Conservation (phyloP, 2,113 vertebrate species). For the Python bivittatus region DNA sequence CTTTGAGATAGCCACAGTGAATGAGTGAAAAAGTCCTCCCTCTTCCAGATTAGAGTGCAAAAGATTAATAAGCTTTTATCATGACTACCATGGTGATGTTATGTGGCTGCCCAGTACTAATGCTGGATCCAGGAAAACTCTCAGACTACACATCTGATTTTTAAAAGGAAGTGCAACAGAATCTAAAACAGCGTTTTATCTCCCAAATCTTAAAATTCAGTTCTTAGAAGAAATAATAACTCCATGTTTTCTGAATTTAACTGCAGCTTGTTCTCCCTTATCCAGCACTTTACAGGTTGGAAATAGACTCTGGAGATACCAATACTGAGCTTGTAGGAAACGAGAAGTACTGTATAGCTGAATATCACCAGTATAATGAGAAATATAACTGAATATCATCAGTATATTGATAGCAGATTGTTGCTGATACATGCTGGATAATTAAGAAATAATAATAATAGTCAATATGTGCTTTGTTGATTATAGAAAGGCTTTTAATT, state of each 20-base stretch:
- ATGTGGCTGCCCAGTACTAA: not conserved
- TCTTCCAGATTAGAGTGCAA: not conserved
- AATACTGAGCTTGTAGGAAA: not conserved
- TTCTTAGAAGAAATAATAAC: not conserved
- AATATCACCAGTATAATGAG: not conserved
- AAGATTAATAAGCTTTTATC: not conserved
- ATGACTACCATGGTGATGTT: not conserved
- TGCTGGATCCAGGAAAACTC: not conserved
- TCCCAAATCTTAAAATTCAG: not conserved
- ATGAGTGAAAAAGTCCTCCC: not conserved
- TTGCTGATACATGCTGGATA: not conserved
- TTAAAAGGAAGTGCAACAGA: not conserved
- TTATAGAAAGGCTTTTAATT: not conserved
- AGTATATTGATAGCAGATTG: not conserved
- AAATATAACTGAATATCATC: not conserved
- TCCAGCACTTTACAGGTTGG: not conserved
- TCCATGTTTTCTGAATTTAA: not conserved
- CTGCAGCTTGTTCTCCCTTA: not conserved
- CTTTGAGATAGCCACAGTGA: not conserved
- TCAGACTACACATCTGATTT: not conserved
- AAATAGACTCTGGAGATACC: not conserved
- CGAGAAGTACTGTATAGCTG: not conserved
- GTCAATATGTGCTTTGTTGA: not conserved
- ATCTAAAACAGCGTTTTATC: not conserved
- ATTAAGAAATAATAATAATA: not conserved